These are phyloP conservation scores for Megaceryle alcyon DNA, from an alignment of 2,797 vertebrate genomes.

Conservation along the genomic window DNA sequence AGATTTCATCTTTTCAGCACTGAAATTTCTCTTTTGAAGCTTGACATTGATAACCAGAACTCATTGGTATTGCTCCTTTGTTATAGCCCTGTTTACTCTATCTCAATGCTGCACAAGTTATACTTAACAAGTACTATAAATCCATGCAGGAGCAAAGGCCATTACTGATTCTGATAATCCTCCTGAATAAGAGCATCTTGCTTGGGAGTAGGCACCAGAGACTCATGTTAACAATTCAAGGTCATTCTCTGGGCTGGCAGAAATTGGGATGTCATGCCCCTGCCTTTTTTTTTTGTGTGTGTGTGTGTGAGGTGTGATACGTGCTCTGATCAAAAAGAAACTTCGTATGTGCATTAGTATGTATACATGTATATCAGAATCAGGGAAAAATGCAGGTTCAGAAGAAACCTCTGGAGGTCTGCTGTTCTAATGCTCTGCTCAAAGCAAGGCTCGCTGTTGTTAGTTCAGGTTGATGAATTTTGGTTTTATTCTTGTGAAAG, in stretches of 20 bases:
- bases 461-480: neutral
- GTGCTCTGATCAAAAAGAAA: neutral
- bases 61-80: conserved; percentile 31
- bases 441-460: neutral
- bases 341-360: neutral
- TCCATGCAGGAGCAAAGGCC: conserved; percentile 24
- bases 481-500: neutral
- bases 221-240: neutral
- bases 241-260: neutral
- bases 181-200: neutral
- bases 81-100: neutral
- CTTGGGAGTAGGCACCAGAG: neutral
- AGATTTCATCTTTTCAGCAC: neutral
- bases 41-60: conserved; percentile 24
- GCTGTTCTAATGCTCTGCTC: neutral
- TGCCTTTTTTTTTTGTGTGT: neutral
- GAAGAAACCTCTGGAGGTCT: neutral
- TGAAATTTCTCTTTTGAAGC: conserved; percentile 2
- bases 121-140: conserved; percentile 22
- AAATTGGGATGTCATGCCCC: neutral
- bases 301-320: neutral
- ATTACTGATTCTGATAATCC: conserved; percentile 17
- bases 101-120: neutral
- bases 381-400: neutral
- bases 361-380: neutral